phyloP scores from a whole-genome alignment of 92 coral and sea anemone species.

The Epizoanthus fatuus region DNA sequence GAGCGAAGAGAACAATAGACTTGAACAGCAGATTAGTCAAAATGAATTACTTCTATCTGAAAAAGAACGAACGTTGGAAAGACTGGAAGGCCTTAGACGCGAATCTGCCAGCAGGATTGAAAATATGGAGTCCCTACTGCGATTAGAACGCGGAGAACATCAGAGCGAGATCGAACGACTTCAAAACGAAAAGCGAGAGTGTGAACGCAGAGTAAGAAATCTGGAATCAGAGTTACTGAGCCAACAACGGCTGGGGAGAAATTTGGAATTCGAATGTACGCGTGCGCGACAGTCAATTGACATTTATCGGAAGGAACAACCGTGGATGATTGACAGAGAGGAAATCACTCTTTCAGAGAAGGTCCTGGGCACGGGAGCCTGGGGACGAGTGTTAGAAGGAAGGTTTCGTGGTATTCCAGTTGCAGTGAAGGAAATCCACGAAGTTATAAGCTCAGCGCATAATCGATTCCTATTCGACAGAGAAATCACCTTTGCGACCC shows the following conservation, averaged over 20 bases:
- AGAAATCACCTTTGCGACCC: slow-evolving; percentile 85
- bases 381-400: slow-evolving; percentile 91
- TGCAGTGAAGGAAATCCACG: slow-evolving; percentile 91
- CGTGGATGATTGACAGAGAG: slow-evolving; percentile 81
- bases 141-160: slow-evolving; percentile 58
- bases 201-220: slow-evolving; percentile 69
- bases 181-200: slow-evolving; percentile 74
- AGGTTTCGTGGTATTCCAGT: slow-evolving; percentile 85
- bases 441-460: slow-evolving; percentile 84
- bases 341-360: slow-evolving; percentile 76
- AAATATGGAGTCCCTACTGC: slow-evolving; percentile 56
- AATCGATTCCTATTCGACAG: slow-evolving; percentile 78
- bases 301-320: slow-evolving; percentile 76
- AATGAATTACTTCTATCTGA: slow-evolving; percentile 59
- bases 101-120: slow-evolving; percentile 59
- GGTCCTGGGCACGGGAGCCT: slow-evolving; percentile 91
- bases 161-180: slow-evolving; percentile 59
- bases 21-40: slow-evolving; percentile 60
- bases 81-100: slow-evolving; percentile 48
- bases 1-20: slow-evolving; percentile 55
- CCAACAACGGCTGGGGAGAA: slow-evolving; percentile 69
- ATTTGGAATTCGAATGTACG: slow-evolving; percentile 72
- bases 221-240: slow-evolving; percentile 61
- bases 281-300: slow-evolving; percentile 72
- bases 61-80: slow-evolving; percentile 68